These are phyloP conservation scores for Cisticola juncidis DNA, from an alignment of 2,113 vertebrate species.

Conservation along the genomic window DNA sequence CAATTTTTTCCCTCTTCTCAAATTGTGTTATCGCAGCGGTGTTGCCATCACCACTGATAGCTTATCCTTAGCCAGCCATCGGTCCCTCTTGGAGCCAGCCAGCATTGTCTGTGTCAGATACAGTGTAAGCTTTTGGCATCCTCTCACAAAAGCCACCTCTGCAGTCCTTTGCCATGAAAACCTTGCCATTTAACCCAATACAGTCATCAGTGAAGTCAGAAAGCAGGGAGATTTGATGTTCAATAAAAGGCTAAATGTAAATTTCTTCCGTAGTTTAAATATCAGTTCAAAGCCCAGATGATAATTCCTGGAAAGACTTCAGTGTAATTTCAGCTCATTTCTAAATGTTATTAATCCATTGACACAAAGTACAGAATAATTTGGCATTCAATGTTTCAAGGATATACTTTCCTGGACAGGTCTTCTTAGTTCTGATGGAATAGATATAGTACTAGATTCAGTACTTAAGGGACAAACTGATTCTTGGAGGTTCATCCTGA, in stretches of 20 bases:
- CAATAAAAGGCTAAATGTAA: neutral
- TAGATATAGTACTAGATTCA: neutral
- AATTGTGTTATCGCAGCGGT: accelerated
- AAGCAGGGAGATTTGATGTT: neutral
- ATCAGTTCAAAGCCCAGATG: neutral
- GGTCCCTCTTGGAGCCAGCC: accelerated
- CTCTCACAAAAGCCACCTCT: neutral
- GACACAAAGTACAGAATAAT: neutral
- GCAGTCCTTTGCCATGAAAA: neutral
- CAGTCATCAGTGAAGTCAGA: neutral
- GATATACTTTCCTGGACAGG: neutral
- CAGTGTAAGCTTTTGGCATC: accelerated
- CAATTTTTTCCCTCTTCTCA: neutral
- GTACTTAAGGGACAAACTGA: neutral
- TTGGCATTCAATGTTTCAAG: neutral
- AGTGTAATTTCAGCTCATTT: neutral
- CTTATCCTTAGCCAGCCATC: accelerated
- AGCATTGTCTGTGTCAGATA: accelerated
- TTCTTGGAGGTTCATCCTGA: neutral
- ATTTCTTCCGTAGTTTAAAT: neutral
- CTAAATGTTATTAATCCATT: neutral
- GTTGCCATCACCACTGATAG: accelerated
- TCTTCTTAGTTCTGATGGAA: neutral
- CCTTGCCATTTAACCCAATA: accelerated
- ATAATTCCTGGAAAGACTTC: neutral